Base-by-base conservation (phyloP, 1,140 invertebrate species). In the Penaeus vannamei region DNA sequence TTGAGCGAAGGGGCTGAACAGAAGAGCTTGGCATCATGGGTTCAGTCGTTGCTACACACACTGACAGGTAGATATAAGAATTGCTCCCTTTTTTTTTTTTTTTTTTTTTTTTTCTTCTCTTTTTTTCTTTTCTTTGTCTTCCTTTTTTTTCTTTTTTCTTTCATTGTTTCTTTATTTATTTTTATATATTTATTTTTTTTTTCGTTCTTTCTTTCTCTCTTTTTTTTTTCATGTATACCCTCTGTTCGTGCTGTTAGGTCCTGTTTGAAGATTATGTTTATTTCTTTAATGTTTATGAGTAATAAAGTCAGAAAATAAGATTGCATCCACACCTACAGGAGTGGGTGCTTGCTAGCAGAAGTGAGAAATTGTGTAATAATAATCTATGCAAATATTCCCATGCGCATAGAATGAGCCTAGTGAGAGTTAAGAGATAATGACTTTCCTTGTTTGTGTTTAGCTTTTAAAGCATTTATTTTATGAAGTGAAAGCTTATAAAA, bases 11-110 rank as follows among this genome's bases (percentile, higher is more conserved):
- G 10, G 36, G 62, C 7, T 12, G 29, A 23, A 26, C 79, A 64
- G 59, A 60, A 46, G 3, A 81, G 61, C 22, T 66, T 87, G 22
- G 46, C 79, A 29, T 81, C 86, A 0, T 87, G 86, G 86, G 61
- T 87, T 22, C 77, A 87, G 62, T 69, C 86, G 17, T 76, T 87
- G 8, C 42, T 87, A 17, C 86, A 87, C 66, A 87, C 86, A 20
- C 61, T 69, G 26, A 87, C 86, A 12, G 86, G 86, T 87, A 64
- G 82, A 77, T 36, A 20, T 26, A 77, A 23, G 20, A 23, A 23
- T 26, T n/a, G 12, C 77, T 80, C 12, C n/a, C 32, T 81, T 81
- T 81, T n/a, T 81, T 60, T 60, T 60, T 22, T 72, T 19, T 72
- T 23, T 14, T 72, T 22, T 19, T 81, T 42, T 59, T 19, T 46